phyloP scores from a whole-genome alignment of 2,113 vertebrate species.

The Centrocercus urophasianus region DNA sequence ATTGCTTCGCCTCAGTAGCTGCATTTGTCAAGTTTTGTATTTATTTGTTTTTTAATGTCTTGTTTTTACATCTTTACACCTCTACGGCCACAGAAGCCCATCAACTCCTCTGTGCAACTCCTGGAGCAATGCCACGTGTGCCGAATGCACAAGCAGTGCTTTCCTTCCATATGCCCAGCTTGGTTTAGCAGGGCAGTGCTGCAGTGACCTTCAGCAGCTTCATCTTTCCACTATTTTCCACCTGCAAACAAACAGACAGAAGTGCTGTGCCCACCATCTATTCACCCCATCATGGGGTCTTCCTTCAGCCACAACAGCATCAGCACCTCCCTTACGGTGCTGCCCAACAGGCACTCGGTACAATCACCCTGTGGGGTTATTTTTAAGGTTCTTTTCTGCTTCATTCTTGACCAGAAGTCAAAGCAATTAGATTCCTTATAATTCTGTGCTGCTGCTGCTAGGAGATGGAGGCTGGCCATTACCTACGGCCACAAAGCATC shows the following conservation, averaged over 20 bases:
- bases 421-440: not conserved
- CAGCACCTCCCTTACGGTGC: not conserved
- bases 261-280: not conserved
- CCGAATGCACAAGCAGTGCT: fast-evolving
- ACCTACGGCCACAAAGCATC: not conserved
- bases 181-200: not conserved
- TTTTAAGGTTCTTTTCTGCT: not conserved
- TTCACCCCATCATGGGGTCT: not conserved
- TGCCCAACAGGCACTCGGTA: not conserved
- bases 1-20: not conserved
- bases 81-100: not conserved
- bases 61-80: not conserved
- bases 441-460: not conserved
- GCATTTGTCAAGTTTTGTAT: not conserved
- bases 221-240: not conserved
- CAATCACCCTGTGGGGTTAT: not conserved
- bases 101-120: not conserved
- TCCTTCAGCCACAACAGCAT: not conserved
- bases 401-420: not conserved
- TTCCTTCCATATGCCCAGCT: not conserved
- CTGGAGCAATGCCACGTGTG: not conserved
- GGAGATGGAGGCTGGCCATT: not conserved
- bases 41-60: not conserved
- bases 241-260: not conserved
- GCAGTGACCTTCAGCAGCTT: not conserved